phyloP scores from a whole-genome alignment of 1,140 invertebrate genomes.

The Papilio aristodemus region DNA sequence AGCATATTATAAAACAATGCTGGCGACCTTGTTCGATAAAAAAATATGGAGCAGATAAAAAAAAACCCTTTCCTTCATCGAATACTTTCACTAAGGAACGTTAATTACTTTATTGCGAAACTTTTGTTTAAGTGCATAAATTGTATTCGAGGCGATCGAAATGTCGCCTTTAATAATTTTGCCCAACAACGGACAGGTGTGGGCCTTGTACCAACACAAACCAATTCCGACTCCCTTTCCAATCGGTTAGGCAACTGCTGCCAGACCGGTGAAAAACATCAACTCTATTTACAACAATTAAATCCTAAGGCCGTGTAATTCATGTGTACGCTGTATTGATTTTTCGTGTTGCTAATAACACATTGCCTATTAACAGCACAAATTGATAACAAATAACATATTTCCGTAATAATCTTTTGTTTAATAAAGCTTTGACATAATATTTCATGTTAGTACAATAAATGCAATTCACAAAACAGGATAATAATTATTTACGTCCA shows the following conservation, averaged over 20 bases:
- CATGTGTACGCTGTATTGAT: constrained; percentile 3
- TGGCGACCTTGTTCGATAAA: constrained; percentile 6
- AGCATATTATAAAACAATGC: neutral
- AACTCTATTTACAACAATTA: constrained; percentile 33
- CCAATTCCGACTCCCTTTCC: constrained; percentile 32
- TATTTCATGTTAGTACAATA: no score
- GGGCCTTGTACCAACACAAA: constrained; percentile 33
- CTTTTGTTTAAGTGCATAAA: constrained; percentile 18
- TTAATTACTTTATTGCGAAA: constrained; percentile 28
- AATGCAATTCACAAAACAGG: no score
- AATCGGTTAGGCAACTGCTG: constrained; percentile 32
- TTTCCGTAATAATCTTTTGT: constrained; percentile 1
- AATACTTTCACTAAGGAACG: constrained; percentile 21
- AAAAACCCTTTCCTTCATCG: neutral
- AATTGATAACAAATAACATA: neutral
- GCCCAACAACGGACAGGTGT: constrained; percentile 29
- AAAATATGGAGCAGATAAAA: constrained; percentile 4
- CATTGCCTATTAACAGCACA: neutral
- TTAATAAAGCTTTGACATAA: no score
- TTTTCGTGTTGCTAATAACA: constrained; percentile 18
- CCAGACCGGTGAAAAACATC: constrained; percentile 16
- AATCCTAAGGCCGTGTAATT: constrained; percentile 29
- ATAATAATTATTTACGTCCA: no score
- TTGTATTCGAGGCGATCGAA: constrained; percentile 23
- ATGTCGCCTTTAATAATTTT: constrained; percentile 29